These are phyloP conservation scores for Elaphurus davidianus DNA, from an alignment of 2,113 vertebrate genomes.

Conservation along the genomic window DNA sequence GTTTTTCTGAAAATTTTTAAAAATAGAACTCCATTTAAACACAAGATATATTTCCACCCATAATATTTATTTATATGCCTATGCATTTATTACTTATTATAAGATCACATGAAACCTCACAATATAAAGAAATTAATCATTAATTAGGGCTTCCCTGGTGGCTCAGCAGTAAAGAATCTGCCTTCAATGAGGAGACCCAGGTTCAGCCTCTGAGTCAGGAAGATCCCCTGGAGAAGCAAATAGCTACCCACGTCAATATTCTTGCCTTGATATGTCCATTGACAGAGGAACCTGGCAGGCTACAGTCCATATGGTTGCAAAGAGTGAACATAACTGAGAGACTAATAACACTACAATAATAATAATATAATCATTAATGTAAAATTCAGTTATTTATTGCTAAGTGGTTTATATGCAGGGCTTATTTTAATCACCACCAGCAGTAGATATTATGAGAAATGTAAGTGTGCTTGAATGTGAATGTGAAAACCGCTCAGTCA, in stretches of 20 bases:
- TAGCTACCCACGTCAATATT: neutral
- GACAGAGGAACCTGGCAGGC: accelerated
- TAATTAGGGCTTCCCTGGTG: neutral
- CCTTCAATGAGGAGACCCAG: neutral
- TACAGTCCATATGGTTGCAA: neutral
- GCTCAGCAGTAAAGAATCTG: neutral
- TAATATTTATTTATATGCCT: neutral
- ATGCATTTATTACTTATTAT: neutral
- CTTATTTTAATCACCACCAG: neutral
- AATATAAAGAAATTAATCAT: neutral
- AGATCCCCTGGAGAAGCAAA: neutral
- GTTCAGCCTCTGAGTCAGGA: neutral
- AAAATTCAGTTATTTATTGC: neutral
- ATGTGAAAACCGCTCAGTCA: neutral
- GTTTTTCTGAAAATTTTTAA: neutral
- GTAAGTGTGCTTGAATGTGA: neutral
- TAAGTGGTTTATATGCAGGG: neutral
- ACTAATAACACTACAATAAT: neutral
- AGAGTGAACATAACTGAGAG: neutral
- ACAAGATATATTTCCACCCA: neutral
- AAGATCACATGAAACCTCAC: neutral
- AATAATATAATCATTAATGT: neutral
- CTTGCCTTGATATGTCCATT: neutral
- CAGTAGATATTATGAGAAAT: neutral
- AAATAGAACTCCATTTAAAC: neutral